Evolutionary conservation across 2,797 vertebrate species (phyloP), one percentile per base, ranked within the genome.

Genomic region (Siniperca undulata): DNA sequence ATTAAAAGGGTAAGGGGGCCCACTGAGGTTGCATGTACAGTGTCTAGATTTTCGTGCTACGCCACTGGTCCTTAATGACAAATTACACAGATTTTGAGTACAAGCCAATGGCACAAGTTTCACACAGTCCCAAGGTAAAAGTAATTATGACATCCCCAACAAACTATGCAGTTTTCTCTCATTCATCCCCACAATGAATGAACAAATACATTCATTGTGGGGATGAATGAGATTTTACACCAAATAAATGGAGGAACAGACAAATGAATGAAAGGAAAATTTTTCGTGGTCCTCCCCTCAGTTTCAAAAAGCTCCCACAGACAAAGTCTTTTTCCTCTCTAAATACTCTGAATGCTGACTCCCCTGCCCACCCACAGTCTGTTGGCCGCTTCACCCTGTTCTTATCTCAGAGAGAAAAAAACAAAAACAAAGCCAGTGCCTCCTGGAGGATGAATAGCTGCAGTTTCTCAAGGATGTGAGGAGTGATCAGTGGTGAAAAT

Each of bases 321-420:
- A 76, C 76, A 55, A 74, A 62, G 48, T 65, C 24, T 75, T 81
- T 81, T 59, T 80, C 55, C 62, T 69, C 59, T 74, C 40, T 66
- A 58, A 38, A 79, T 60, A 70, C 61, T 73, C 30, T 40, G 70
- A 82, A 16, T 22, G 50, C 81, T 76, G 64, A 85, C 53, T 83
- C 70, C 42, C 62, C 19, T 82, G 70, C 74, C 79, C 77, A 74
- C 79, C 74, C 77, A 82, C 77, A 81, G 81, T 83, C 73, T 88
- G 77, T 69, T 84, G 84, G 75, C 68, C 0, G 34, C 80, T 46
- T 83, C 69, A 79, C 74, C 56, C 74, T 74, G 48, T 73, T 82
- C 78, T 76, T 64, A 70, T 76, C 68, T 72, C 67, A 17, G 34
- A 52, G 62, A 10, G 5, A 61, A 14, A 75, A 40, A n/a, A 60